Evolutionary conservation across 2,888 invertebrate genomes (phyloP).

Genomic region (Temnothorax ravouxi): DNA sequence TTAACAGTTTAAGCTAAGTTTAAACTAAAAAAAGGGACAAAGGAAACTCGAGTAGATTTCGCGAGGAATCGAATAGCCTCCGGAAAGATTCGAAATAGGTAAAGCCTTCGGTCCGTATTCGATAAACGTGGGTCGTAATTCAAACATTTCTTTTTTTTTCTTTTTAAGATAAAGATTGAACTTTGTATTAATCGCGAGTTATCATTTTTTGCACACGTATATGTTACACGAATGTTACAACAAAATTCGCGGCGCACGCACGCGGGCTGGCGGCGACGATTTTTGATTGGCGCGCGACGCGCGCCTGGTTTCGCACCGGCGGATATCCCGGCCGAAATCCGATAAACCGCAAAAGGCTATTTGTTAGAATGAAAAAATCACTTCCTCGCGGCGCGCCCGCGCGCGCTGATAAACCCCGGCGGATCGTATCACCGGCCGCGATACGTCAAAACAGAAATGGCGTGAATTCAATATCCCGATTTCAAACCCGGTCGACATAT

Average conservation of each 20-base stretch:
- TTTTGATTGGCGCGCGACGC: conserved; percentile 67
- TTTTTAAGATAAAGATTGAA: neutral
- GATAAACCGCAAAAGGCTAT: conserved; percentile 85
- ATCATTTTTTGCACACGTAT: conserved; percentile 1
- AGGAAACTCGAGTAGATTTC: neutral
- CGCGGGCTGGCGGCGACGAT: conserved; percentile 37
- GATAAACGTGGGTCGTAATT: neutral
- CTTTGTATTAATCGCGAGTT: conserved; percentile 11
- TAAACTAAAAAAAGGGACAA: neutral
- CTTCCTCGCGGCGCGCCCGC: conserved; percentile 78
- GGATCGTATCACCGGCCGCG: conserved; percentile 80
- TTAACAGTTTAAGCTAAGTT: conserved; percentile 1
- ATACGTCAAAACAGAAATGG: conserved; percentile 85
- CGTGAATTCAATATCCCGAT: conserved; percentile 86
- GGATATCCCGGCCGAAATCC: conserved; percentile 77
- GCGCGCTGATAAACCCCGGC: conserved; percentile 76
- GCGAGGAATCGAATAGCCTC: neutral
- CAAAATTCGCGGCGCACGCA: conserved; percentile 19
- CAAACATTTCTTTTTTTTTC: neutral
- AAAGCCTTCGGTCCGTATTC: neutral
- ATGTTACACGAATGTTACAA: neutral
- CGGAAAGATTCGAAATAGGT: neutral
- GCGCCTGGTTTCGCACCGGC: conserved; percentile 75
- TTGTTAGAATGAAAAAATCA: conserved; percentile 84
- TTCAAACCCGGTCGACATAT: conserved; percentile 74